Evolutionary conservation across 2,113 vertebrate species (phyloP), one percentile per base, ranked within the genome.

Genomic region (Lates calcarifer): DNA sequence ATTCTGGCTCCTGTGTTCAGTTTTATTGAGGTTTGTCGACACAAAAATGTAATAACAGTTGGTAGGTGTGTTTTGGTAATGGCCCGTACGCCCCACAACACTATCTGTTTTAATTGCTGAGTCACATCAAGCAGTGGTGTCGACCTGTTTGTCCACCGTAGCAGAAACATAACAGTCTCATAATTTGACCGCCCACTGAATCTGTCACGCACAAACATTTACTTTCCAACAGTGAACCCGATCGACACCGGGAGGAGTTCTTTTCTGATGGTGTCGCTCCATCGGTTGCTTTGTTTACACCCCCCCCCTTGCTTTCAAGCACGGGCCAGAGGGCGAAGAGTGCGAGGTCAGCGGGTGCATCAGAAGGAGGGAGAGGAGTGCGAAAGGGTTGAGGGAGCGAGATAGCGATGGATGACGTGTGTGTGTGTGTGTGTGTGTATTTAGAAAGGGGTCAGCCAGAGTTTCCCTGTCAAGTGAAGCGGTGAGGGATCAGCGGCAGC

Each of bases 381-480:
- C 1, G 3, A 67, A 74, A 49, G 74, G 49, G 26, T 28, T 64
- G 39, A 68, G 45, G 45, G 56, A 41, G 47, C 4, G 77, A 70
- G 84, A 81, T 64, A 41, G 56, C 2, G 11, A 74, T 51, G 63
- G 73, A 73, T 5, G 10, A 6, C 2, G 33, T 64, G 68, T 56
- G 68, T 62, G 60, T 51, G 51, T 56, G 35, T 79, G 56, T 39
- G 53, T 29, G 74, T 0, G 31, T 41, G 55, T 67, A 66, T 80
- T 87, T 76, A 53, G 35, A 39, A 61, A 58, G 56, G 74, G 86
- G 83, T 91, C 85, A 81, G 5, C 79, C 82, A 87, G 81, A 89
- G 89, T 88, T 88, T 73, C 61, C 74, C 60, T 14, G 67, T 81
- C 73, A 55, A 55, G 31, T 60, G 64, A 83, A 81, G 61, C 66